These are phyloP conservation scores for Bucco capensis DNA, from an alignment of 2,113 vertebrate species.

Conservation along the genomic window DNA sequence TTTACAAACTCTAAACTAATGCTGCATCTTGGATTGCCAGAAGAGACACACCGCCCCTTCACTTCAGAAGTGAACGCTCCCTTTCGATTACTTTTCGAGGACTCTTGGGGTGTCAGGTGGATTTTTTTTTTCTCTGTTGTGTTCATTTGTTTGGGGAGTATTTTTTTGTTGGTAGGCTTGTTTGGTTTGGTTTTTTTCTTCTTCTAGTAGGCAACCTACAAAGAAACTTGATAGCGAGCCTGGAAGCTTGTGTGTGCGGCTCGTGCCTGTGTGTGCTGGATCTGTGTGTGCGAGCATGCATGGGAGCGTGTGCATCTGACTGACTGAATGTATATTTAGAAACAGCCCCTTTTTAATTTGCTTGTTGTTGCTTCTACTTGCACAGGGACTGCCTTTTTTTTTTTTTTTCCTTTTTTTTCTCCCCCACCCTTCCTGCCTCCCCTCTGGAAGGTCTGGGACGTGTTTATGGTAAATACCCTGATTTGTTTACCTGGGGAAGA, in stretches of 20 bases:
- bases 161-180: not conserved
- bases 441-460: constrained; percentile 36
- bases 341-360: constrained; percentile 57
- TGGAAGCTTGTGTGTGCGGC: constrained; percentile 36
- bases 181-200: not conserved
- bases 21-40: constrained; percentile 79
- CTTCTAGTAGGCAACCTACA: constrained; percentile 59
- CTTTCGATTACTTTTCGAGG: constrained; percentile 59
- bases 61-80: constrained; percentile 65
- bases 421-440: not conserved
- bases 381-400: constrained; percentile 48
- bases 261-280: not conserved
- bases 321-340: constrained; percentile 52
- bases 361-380: constrained; percentile 57
- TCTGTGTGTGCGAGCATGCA: not conserved
- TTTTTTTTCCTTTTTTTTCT: not conserved
- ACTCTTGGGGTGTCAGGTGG: constrained; percentile 36
- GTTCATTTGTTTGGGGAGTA: constrained; percentile 21
- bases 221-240: constrained; percentile 59
- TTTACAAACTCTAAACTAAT: constrained; percentile 73
- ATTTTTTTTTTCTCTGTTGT: not conserved
- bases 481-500: constrained; percentile 77
- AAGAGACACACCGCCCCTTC: constrained; percentile 66
- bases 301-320: not conserved
- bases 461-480: constrained; percentile 54